phyloP scores from a whole-genome alignment of 64 coral and sea anemone species.

The Actinia equina region DNA sequence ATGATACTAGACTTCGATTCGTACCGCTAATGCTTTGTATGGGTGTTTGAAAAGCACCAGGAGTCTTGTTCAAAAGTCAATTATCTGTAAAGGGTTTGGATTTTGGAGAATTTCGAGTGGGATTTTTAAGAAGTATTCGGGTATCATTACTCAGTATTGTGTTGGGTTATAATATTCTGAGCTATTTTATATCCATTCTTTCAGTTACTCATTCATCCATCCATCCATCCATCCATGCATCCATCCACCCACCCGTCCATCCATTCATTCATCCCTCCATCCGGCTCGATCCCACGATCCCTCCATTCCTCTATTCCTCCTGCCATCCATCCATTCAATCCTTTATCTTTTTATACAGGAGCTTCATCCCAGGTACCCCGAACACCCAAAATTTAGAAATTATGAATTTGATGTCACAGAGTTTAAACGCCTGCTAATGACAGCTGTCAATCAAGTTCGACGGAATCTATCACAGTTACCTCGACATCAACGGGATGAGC shows the following conservation, averaged over 20 bases:
- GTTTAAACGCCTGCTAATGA: constrained; percentile 70
- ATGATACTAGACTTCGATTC: not conserved
- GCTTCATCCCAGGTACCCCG: constrained; percentile 64
- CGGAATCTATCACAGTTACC: constrained; percentile 35
- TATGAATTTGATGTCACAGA: constrained; percentile 93
- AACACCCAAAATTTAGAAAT: constrained; percentile 93
- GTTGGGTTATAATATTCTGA: no score
- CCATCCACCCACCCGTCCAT: no score
- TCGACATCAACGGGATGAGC: not conserved
- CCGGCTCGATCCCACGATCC: no score
- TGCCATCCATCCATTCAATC: not conserved
- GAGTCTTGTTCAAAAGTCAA: not conserved
- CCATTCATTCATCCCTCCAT: no score
- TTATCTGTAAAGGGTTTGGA: not conserved
- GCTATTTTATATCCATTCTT: no score
- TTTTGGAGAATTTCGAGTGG: not conserved
- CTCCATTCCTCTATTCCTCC: not conserved
- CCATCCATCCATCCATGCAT: no score
- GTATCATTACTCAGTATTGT: no score
- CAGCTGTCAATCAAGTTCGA: constrained; percentile 58
- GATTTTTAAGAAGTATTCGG: not conserved
- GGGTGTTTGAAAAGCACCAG: not conserved
- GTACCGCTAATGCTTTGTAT: not conserved
- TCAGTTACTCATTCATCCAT: no score
- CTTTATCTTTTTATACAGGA: constrained; percentile 53